A percentile compares a stretch with the other conserved stretches of the same genome.
Evolutionary conservation across 2,113 vertebrate species (phyloP).

Genomic region (Meles meles): DNA sequence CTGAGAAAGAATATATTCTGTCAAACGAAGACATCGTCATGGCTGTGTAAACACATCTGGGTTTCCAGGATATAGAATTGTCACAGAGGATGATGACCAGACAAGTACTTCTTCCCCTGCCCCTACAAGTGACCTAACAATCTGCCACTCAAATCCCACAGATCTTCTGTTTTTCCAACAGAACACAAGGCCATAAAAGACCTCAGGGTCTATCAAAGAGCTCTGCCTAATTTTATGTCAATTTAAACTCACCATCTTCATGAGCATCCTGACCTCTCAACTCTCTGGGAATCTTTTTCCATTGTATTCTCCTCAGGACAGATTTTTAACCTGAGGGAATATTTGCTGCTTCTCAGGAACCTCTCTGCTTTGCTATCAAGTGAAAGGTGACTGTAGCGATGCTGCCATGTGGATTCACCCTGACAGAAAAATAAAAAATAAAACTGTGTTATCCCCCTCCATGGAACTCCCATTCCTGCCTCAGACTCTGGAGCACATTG

Average conservation of each 20-base stretch:
- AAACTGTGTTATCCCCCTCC: background rate
- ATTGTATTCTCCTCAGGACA: background rate
- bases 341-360: background rate
- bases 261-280: background rate
- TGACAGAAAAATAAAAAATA: background rate
- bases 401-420: background rate
- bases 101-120: background rate
- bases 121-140: no score
- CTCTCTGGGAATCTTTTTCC: background rate
- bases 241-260: background rate
- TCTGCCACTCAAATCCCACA: background rate
- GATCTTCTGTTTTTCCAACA: background rate
- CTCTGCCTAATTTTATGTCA: background rate
- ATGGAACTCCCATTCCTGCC: background rate
- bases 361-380: background rate
- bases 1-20: background rate
- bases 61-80: background rate
- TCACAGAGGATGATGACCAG: background rate
- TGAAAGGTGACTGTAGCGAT: background rate
- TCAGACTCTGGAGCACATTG: background rate
- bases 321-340: background rate
- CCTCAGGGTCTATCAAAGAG: background rate
- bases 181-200: background rate
- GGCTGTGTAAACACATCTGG: background rate
- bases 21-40: background rate